phyloP scores from a whole-genome alignment of 2,888 invertebrate genomes.

The Syrphus vitripennis region DNA sequence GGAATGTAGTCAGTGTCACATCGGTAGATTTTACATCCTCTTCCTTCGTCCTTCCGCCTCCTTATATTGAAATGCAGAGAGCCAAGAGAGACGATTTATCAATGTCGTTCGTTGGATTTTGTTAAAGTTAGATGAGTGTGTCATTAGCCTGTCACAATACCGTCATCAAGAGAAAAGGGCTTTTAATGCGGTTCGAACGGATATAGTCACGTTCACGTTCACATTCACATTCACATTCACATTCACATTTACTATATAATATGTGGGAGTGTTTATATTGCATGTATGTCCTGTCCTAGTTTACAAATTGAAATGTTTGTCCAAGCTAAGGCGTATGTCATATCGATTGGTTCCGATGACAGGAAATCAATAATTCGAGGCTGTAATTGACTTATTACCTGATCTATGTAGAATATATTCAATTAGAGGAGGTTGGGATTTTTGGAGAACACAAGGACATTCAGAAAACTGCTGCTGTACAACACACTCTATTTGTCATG shows the following conservation, averaged over 20 bases:
- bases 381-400: slow-evolving; percentile 68
- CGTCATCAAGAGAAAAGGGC: slow-evolving; percentile 37
- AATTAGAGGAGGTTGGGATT: not conserved
- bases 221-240: too few relatives aligned
- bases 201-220: not conserved
- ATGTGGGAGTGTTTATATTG: slow-evolving; percentile 38
- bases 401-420: slow-evolving; percentile 24
- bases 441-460: slow-evolving; percentile 21
- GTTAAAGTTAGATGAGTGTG: slow-evolving; percentile 59
- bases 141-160: slow-evolving; percentile 64
- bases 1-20: slow-evolving; percentile 43
- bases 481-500: slow-evolving; percentile 2
- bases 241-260: not conserved
- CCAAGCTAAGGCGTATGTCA: slow-evolving; percentile 33
- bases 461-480: not conserved
- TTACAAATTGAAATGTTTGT: slow-evolving; percentile 61
- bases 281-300: slow-evolving; percentile 20
- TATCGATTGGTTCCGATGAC: slow-evolving; percentile 62
- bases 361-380: slow-evolving; percentile 65
- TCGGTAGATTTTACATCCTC: not conserved
- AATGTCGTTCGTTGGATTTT: slow-evolving; percentile 17
- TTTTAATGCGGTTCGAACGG: slow-evolving; percentile 22
- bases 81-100: slow-evolving; percentile 37
- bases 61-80: not conserved
- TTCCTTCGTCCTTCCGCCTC: not conserved